phyloP scores from a whole-genome alignment of 2,888 invertebrate species.

The Scaptomyza flava region DNA sequence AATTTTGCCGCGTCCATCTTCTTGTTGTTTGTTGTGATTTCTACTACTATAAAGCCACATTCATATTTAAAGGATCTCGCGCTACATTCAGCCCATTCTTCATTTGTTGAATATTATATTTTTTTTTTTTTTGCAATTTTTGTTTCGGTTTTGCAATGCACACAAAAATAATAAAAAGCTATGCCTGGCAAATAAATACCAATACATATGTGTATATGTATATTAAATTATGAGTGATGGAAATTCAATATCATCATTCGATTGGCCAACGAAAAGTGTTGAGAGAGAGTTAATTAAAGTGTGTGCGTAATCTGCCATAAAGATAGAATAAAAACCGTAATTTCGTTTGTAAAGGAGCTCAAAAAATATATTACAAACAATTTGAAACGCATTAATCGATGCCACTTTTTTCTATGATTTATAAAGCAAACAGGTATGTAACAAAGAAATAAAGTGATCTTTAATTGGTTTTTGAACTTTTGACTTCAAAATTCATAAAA shows the following conservation, averaged over 20 bases:
- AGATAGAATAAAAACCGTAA: background rate
- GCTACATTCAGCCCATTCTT: background rate
- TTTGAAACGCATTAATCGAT: background rate
- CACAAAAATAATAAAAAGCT: constrained; percentile 2
- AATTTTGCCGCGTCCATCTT: constrained; percentile 13
- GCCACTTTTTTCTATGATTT: background rate
- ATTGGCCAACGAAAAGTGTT: constrained; percentile 38
- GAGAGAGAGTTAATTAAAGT: constrained; percentile 19
- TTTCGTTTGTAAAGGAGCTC: constrained; percentile 1
- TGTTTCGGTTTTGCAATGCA: constrained; percentile 35
- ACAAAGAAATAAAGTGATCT: background rate
- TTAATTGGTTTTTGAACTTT: no score
- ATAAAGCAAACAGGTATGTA: constrained; percentile 13
- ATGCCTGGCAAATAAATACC: constrained; percentile 12
- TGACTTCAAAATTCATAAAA: no score
- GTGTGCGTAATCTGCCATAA: constrained; percentile 28
- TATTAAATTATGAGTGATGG: constrained; percentile 11
- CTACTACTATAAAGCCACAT: background rate
- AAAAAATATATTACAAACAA: background rate
- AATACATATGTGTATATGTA: background rate
- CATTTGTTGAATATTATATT: background rate
- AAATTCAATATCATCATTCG: constrained; percentile 19
- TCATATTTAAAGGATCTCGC: background rate
- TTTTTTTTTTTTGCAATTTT: constrained; percentile 23
- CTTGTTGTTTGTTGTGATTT: constrained; percentile 31